Percentiles rank a stretch among this genome's conserved stretches.
These are phyloP conservation scores for Serrognathus titanus DNA, from an alignment of 2,888 invertebrate species.

Conservation along the genomic window DNA sequence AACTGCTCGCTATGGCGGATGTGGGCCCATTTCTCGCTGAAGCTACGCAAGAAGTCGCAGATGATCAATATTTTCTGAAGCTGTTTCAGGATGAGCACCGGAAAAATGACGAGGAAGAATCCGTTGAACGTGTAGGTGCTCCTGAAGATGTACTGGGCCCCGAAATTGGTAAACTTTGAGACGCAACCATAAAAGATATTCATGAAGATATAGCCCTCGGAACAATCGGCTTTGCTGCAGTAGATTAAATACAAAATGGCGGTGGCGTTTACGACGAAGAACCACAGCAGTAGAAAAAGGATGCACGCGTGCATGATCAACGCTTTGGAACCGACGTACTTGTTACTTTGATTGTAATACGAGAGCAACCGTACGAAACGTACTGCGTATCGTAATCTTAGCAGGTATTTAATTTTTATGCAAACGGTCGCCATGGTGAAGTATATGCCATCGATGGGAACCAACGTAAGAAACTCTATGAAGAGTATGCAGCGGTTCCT, in stretches of 20 bases:
- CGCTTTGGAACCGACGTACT: conserved; percentile 6
- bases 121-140: too few relatives aligned
- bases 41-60: too few relatives aligned
- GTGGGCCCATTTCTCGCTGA: too few relatives aligned
- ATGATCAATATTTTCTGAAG: too few relatives aligned
- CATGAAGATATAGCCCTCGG: not conserved
- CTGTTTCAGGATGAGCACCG: too few relatives aligned
- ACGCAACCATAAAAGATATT: conserved; percentile 4
- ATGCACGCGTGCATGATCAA: conserved; percentile 11
- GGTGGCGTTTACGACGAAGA: conserved; percentile 6
- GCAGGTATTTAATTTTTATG: conserved; percentile 8
- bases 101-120: too few relatives aligned
- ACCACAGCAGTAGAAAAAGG: conserved; percentile 4
- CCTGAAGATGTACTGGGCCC: too few relatives aligned
- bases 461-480: conserved; percentile 12
- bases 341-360: conserved; percentile 8
- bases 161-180: not conserved
- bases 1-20: too few relatives aligned
- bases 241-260: conserved; percentile 5
- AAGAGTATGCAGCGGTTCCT: conserved; percentile 11
- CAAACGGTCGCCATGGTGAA: conserved; percentile 3
- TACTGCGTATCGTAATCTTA: conserved; percentile 14
- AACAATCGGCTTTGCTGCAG: conserved; percentile 1
- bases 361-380: conserved; percentile 8
- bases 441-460: conserved; percentile 16